Base-by-base conservation (phyloP, 2,113 vertebrate species). In the Crotalus tigris region DNA sequence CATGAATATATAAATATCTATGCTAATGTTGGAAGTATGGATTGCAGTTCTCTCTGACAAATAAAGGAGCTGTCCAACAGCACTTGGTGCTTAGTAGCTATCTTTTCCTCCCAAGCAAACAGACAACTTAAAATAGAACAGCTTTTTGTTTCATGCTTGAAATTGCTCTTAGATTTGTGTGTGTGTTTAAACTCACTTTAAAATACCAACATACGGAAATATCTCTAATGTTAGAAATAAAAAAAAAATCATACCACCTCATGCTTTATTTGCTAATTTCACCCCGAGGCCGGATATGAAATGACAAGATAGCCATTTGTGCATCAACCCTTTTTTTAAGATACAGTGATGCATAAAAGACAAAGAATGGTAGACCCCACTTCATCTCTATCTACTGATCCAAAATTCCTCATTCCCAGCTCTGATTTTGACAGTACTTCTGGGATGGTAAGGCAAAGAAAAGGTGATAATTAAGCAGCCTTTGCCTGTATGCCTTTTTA, bases 11-110 rank as follows among this genome's bases (percentile, higher is more conserved):
- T n/a, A n/a, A n/a, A 69, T 5, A 4, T 69, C 53, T 61, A 15
- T n/a, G 3, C 8, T 5, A 44, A 29, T 61, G 29, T 21, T 59
- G 15, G 21, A 91, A 51, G 5, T 17, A 9, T 49, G 26, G 26
- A n/a, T 46, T 21, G 23, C 7, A 88, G 24, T 44, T 29, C 39
- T 89, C 26, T 33, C 11, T 26, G n/a, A 19, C 54, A 89, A 89
- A 24, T 26, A 33, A 53, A 81, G 10, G 91, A 93, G 91, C 91
- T 96, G 93, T 95, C 94, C 92, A 89, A 19, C 0, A 0, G 12
- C 4, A 3, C 6, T 64, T 15, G 59, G 91, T 94, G 92, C 95
- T 94, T 92, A 95, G 93, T 85, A 29, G 54, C 23, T 46, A 9
- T 29, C 21, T 11, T 59, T 6, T 21, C 55, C 13, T 64, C 33